phyloP scores from a whole-genome alignment of 2,888 invertebrate genomes.

The Acleris laterana region DNA sequence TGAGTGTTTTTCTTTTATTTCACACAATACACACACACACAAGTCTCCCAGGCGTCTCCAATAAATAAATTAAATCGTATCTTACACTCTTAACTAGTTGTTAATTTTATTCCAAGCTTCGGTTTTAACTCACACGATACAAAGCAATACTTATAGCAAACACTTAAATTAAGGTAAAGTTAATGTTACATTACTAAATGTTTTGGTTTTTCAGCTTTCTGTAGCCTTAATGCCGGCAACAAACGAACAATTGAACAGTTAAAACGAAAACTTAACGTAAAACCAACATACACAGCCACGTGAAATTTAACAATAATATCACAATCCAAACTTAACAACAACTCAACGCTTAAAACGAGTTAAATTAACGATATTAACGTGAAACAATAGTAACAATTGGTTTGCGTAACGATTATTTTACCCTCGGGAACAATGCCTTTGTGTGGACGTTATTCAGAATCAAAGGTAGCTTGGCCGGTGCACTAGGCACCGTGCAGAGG shows the following conservation, averaged over 20 bases:
- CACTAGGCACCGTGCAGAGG: neutral
- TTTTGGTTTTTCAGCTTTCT: slow-evolving; percentile 44
- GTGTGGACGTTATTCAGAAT: slow-evolving; percentile 38
- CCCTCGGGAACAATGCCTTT: slow-evolving; percentile 49
- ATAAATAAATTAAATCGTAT: slow-evolving; percentile 51
- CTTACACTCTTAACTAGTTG: slow-evolving; percentile 70
- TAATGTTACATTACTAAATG: slow-evolving; percentile 39
- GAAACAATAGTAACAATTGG: slow-evolving; percentile 49
- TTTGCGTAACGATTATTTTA: slow-evolving; percentile 67
- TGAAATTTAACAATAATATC: slow-evolving; percentile 65
- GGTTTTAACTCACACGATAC: slow-evolving; percentile 77
- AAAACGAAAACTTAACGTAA: slow-evolving; percentile 84
- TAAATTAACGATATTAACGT: slow-evolving; percentile 71
- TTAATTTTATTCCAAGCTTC: slow-evolving; percentile 84
- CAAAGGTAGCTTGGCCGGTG: slow-evolving; percentile 29
- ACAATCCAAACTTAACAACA: slow-evolving; percentile 76
- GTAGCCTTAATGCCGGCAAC: slow-evolving; percentile 77
- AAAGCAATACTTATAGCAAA: slow-evolving; percentile 40
- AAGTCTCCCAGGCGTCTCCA: slow-evolving; percentile 68
- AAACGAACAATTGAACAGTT: slow-evolving; percentile 67
- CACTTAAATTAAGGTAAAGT: slow-evolving; percentile 45
- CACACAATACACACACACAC: slow-evolving; percentile 65
- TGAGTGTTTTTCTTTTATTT: slow-evolving; percentile 60
- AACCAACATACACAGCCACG: slow-evolving; percentile 83
- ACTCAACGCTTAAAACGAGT: slow-evolving; percentile 76